Percentiles rank a stretch among this genome's conserved stretches.
Conservation (phyloP, 2,113 vertebrate species). For the Tonatia bakeri region DNA sequence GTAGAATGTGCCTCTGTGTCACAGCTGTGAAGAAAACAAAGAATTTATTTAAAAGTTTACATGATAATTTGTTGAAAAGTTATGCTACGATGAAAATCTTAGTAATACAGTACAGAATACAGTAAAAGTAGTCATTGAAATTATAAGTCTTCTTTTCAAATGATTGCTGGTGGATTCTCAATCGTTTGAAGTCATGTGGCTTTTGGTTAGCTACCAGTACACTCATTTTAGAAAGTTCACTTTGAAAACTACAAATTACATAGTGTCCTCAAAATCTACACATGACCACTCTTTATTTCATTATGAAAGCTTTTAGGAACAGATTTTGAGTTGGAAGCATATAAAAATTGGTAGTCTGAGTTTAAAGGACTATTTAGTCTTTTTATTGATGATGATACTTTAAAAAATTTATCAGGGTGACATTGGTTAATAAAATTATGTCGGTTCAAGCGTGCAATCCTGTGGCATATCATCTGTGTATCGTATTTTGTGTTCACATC, state of each 20-base stretch:
- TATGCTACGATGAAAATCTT: neutral
- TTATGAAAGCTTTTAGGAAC: neutral
- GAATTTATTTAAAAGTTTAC: neutral
- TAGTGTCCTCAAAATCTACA: neutral
- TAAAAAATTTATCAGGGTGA: neutral
- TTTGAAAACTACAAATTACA: slow-evolving; percentile 13
- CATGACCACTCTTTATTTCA: neutral
- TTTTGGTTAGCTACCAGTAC: slow-evolving; percentile 21
- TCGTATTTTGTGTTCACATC: neutral
- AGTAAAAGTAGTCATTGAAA: neutral
- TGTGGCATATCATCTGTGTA: neutral
- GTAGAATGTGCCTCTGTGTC: neutral
- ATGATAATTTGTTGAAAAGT: slow-evolving; percentile 25
- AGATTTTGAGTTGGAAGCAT: neutral
- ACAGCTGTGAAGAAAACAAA: neutral
- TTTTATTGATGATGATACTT: neutral
- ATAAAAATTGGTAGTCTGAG: neutral
- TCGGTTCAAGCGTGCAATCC: neutral
- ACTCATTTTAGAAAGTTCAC: neutral
- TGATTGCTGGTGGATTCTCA: neutral
- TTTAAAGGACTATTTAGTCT: neutral
- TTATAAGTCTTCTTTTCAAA: neutral
- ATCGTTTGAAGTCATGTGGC: neutral
- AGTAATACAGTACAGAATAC: neutral
- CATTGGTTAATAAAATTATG: neutral